Conservation (phyloP, 2,888 invertebrate genomes). For the Eulithis prunata region DNA sequence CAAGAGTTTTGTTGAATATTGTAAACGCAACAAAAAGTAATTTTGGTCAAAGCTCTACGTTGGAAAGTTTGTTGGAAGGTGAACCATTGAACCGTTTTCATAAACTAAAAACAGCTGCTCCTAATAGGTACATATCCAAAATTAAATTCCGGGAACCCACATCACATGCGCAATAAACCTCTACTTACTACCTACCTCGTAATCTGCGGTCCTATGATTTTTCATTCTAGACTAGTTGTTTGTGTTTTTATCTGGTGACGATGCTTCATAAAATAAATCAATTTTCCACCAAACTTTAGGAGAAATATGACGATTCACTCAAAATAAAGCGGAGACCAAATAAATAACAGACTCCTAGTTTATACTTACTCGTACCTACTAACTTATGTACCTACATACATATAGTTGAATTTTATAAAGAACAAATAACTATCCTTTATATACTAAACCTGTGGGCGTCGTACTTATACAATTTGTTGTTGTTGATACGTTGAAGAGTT, state of each 20-base stretch:
- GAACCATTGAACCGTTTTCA: conserved; percentile 29
- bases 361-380: too few species aligned
- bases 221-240: too few species aligned
- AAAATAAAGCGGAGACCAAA: too few species aligned
- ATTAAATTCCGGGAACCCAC: conserved; percentile 50
- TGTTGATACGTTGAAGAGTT: conserved; percentile 40
- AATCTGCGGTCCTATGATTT: conserved; percentile 48
- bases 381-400: too few species aligned
- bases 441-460: too few species aligned
- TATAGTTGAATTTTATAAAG: too few species aligned
- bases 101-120: conserved; percentile 38
- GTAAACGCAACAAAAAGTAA: conserved; percentile 11
- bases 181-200: conserved; percentile 48
- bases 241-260: too few species aligned
- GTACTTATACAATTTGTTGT: conserved; percentile 18
- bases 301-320: too few species aligned
- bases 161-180: conserved; percentile 54
- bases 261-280: too few species aligned
- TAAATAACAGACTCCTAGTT: too few species aligned
- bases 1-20: conserved; percentile 16
- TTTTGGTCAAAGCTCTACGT: conserved; percentile 11
- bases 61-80: conserved; percentile 20
- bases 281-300: too few species aligned
- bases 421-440: too few species aligned
- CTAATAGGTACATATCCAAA: conserved; percentile 40